These are phyloP conservation scores for Elgaria multicarinata DNA, from an alignment of 2,113 vertebrate species.

Conservation along the genomic window DNA sequence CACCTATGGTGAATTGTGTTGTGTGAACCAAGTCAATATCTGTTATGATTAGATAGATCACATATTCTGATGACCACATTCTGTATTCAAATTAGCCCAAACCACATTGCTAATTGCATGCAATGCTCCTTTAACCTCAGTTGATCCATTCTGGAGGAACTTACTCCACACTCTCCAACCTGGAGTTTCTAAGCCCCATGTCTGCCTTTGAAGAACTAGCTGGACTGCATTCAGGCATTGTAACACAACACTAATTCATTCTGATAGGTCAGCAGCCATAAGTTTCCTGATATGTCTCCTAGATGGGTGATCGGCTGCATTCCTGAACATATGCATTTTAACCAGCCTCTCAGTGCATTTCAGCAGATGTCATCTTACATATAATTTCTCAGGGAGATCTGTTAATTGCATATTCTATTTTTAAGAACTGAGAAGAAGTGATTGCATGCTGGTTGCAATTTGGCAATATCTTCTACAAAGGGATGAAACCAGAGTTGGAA, in stretches of 20 bases:
- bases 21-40: no score
- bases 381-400: conserved; percentile 6
- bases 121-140: background rate
- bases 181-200: background rate
- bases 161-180: background rate
- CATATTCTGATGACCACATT: no score
- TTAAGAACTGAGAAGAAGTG: background rate
- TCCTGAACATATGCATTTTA: background rate
- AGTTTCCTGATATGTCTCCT: background rate
- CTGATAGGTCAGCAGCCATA: background rate
- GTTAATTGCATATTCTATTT: conserved; percentile 9
- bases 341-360: background rate
- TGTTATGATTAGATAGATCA: no score
- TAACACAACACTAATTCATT: background rate
- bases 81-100: no score
- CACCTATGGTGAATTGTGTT: no score
- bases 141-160: background rate
- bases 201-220: background rate
- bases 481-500: background rate
- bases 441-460: background rate
- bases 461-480: background rate
- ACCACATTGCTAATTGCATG: background rate
- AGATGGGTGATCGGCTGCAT: background rate
- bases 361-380: background rate
- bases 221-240: background rate